Conservation (phyloP, 2,797 vertebrate genomes). For the Clamator glandarius region DNA sequence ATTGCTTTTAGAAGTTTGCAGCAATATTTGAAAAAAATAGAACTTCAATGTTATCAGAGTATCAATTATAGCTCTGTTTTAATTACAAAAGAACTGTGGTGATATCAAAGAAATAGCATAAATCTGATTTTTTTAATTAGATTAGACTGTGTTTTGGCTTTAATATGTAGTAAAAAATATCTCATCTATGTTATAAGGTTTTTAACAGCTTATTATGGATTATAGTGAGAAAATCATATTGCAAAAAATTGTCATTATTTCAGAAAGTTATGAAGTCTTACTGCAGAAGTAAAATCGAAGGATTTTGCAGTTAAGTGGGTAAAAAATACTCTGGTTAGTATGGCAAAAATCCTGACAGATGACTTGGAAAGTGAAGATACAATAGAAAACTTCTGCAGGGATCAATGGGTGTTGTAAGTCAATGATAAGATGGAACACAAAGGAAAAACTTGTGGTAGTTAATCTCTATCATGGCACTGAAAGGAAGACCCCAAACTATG, state of each 20-base stretch:
- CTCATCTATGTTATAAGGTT: accelerated
- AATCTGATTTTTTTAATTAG: not conserved
- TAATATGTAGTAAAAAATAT: not conserved
- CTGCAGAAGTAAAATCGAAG: not conserved
- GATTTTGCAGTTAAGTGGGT: not conserved
- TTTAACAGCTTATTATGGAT: not conserved
- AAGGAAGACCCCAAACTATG: not conserved
- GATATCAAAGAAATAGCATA: not conserved
- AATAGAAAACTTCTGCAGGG: not conserved
- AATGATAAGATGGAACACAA: not conserved
- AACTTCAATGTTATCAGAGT: not conserved
- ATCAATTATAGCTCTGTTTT: not conserved
- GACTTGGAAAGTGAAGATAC: not conserved
- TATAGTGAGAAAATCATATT: not conserved
- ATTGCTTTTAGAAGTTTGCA: not conserved
- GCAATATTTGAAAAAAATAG: not conserved
- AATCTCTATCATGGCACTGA: accelerated
- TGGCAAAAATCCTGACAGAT: not conserved
- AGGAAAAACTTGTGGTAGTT: not conserved
- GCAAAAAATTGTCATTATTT: not conserved
- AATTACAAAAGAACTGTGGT: not conserved
- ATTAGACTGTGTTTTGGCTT: not conserved
- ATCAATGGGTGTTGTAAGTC: not conserved
- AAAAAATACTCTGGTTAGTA: not conserved
- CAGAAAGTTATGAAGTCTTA: not conserved